A percentile compares a stretch with the other conserved stretches of the same genome.
Evolutionary conservation across 2,113 vertebrate species (phyloP).

Genomic region (Gambusia affinis): DNA sequence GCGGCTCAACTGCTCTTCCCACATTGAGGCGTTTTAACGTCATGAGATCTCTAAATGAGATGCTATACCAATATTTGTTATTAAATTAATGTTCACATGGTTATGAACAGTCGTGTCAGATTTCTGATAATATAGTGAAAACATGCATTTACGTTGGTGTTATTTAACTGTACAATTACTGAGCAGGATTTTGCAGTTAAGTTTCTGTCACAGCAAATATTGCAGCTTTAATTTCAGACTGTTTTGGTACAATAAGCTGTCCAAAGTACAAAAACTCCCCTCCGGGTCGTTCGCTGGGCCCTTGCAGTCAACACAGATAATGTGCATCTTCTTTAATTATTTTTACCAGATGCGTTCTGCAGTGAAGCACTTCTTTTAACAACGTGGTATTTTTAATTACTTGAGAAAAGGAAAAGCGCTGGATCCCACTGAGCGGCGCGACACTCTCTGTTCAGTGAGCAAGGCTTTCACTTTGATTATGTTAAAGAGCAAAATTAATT

Average conservation of each 20-base stretch:
- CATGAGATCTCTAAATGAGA: no score
- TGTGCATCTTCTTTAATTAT: background rate
- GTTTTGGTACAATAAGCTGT: background rate
- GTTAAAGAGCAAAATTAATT: background rate
- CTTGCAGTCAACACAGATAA: background rate
- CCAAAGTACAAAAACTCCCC: background rate
- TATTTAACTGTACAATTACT: background rate
- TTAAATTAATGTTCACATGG: background rate
- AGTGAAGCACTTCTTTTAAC: background rate
- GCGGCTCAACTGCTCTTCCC: no score
- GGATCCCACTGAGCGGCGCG: background rate
- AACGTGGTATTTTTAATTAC: background rate
- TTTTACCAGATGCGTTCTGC: background rate
- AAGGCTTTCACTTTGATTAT: background rate
- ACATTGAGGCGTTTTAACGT: no score
- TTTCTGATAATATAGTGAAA: background rate
- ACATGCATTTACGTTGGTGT: background rate
- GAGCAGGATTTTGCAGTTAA: background rate
- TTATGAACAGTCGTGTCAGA: background rate
- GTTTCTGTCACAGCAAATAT: background rate
- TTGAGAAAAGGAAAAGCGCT: background rate
- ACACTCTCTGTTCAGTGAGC: background rate
- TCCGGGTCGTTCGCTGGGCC: background rate
- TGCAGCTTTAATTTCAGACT: background rate
- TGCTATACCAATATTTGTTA: background rate